Evolutionary conservation across 2,113 vertebrate genomes (phyloP).

Genomic region (Dicerorhinus sumatrensis): DNA sequence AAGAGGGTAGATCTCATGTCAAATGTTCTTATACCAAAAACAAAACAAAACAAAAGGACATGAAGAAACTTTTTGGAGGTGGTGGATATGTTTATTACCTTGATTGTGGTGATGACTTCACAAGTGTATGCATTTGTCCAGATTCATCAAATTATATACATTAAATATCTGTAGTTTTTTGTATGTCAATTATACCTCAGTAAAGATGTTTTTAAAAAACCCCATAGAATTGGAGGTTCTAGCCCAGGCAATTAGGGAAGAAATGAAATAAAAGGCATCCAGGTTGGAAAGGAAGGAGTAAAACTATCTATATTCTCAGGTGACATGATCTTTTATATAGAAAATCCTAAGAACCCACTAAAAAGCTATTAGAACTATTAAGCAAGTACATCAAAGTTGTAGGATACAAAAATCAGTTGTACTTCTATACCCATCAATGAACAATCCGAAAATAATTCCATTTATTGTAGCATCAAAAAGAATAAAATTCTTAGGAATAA

Average conservation of each 20-base stretch:
- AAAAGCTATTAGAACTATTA: background rate
- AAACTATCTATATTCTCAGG: background rate
- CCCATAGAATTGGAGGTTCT: background rate
- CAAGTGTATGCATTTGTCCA: background rate
- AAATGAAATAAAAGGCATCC: background rate
- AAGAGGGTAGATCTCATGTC: background rate
- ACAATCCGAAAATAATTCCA: background rate
- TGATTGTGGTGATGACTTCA: background rate
- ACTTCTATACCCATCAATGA: background rate
- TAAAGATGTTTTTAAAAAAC: background rate
- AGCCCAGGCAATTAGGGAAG: background rate
- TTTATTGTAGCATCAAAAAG: background rate
- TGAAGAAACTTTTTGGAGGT: background rate
- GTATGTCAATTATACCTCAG: background rate
- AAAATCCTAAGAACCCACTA: constrained; percentile 12
- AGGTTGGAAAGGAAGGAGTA: constrained; percentile 11
- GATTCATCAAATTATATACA: background rate
- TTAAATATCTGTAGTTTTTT: background rate
- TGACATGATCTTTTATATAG: background rate
- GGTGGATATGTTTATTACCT: background rate
- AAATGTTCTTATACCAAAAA: background rate
- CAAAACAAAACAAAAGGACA: background rate
- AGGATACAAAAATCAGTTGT: background rate
- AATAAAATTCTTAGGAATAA: background rate
- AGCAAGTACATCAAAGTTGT: background rate